These are phyloP conservation scores for Otolemur crassicaudatus DNA, from an alignment of 2,797 vertebrate species.

Conservation along the genomic window DNA sequence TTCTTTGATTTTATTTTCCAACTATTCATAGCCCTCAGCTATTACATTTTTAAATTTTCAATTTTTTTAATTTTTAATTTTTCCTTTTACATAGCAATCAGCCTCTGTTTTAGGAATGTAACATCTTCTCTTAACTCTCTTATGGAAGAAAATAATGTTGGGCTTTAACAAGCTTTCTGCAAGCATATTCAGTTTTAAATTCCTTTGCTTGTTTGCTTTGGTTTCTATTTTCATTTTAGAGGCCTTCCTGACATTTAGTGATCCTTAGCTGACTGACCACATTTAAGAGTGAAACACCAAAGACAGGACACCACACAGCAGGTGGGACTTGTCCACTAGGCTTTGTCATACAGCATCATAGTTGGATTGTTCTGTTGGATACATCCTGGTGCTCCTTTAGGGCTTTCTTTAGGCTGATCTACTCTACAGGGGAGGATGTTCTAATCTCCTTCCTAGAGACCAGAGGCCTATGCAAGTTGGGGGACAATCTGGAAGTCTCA, in stretches of 20 bases:
- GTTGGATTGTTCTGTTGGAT: not conserved
- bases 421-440: not conserved
- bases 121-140: not conserved
- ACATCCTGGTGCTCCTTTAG: not conserved
- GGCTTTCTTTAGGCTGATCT: not conserved
- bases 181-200: conserved; percentile 49
- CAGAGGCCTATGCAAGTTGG: not conserved
- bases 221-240: conserved; percentile 53
- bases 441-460: not conserved
- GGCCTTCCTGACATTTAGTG: not conserved
- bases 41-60: conserved; percentile 22
- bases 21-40: not conserved
- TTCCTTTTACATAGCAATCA: conserved; percentile 41
- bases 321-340: not conserved
- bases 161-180: conserved; percentile 17
- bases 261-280: not conserved
- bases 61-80: not conserved
- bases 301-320: not conserved
- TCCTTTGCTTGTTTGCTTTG: conserved; percentile 40
- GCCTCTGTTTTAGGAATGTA: conserved; percentile 21
- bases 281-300: conserved; percentile 35
- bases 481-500: not conserved
- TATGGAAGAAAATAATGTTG: not conserved
- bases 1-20: conserved; percentile 37
- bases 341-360: not conserved